Evolutionary conservation across 2,797 vertebrate species (phyloP), one percentile per base, ranked within the genome.

Genomic region (Poecilia picta): DNA sequence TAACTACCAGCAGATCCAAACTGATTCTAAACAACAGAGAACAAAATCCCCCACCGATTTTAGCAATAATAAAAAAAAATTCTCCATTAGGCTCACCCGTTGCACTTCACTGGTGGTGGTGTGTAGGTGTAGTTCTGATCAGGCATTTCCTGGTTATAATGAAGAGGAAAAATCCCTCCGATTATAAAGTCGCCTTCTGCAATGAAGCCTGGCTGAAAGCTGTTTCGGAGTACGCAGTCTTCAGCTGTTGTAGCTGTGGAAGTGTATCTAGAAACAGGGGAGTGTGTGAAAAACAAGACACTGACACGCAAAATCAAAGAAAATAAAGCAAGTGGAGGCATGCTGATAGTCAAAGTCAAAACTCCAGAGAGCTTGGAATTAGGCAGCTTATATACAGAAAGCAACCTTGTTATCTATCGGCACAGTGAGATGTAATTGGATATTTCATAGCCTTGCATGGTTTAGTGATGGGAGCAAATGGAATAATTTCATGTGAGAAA

Each of bases 131-230:
- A 89, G 83, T 94, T 93, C 28, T 92, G 81, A 66, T 94, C 92
- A 68, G 95, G 94, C 92, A 95, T 94, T 85, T 94, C 94, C 82
- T 95, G 93, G 86, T 94, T 95, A 68, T 95, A 96, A 82, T 96
- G 95, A 78, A 96, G 82, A 2, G 95, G 95, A 43, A 96, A 96
- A 82, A 95, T 95, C 3, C 94, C 95, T 73, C 95, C 95, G 41
- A 96, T 93, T 20, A 94, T 62, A 82, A 88, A 95, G 59, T 95
- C 90, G 81, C 95, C 95, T 20, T 81, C 66, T 64, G 91, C 87
- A 76, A 85, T 81, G 47, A 96, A 94, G 4, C 79, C 85, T 31
- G 96, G 93, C 46, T 93, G 73, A 87, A 96, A 95, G 73, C 85
- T 80, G 73, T 90, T 94, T 81, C 84, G 93, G 82, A 95, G 87